These are phyloP conservation scores for Microtus pennsylvanicus DNA, from an alignment of 2,113 vertebrate genomes.

Conservation along the genomic window DNA sequence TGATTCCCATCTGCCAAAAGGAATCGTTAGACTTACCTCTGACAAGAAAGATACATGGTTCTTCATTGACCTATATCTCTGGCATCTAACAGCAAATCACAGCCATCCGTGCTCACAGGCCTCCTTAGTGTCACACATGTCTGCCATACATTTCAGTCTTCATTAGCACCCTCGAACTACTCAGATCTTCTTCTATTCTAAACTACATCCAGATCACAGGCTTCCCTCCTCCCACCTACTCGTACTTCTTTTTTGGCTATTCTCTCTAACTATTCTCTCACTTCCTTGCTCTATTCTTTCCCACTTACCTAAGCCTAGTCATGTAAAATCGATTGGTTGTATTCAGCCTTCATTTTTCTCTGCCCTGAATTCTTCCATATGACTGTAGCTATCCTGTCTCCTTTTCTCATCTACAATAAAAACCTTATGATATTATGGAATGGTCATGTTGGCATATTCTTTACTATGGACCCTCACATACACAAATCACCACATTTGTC, in stretches of 20 bases:
- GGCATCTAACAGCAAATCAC: neutral
- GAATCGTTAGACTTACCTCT: neutral
- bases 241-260: neutral
- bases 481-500: neutral
- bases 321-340: neutral
- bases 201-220: neutral
- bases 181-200: neutral
- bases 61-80: neutral
- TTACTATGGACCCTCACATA: neutral
- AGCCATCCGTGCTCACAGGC: neutral
- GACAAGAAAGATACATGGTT: neutral
- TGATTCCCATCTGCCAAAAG: neutral
- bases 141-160: neutral
- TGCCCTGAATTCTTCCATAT: neutral
- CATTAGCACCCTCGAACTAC: neutral
- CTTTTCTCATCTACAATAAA: neutral
- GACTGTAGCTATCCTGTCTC: neutral
- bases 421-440: neutral
- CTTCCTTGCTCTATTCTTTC: neutral
- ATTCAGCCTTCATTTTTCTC: neutral
- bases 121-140: neutral
- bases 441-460: neutral
- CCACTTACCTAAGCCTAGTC: neutral
- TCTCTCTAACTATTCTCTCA: neutral
- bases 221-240: neutral